These are phyloP conservation scores for Tridacna gigas DNA, from an alignment of 2,888 invertebrate species.

Conservation along the genomic window DNA sequence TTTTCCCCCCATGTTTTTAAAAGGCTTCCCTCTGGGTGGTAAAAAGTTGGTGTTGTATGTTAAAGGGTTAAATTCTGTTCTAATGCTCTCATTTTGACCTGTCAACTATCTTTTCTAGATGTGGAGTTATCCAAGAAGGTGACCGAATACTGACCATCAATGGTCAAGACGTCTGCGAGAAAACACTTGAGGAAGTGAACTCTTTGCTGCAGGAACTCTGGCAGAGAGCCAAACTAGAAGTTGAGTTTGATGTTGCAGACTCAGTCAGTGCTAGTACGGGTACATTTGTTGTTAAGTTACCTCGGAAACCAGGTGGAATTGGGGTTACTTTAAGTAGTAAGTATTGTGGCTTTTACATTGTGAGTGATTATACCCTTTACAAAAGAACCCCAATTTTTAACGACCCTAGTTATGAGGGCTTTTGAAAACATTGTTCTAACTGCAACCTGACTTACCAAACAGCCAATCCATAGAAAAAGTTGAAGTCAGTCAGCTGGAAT, in stretches of 20 bases:
- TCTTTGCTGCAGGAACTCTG: slow-evolving; percentile 84
- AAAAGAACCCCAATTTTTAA: no score
- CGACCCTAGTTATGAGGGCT: no score
- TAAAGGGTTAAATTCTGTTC: no score
- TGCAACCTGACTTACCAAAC: no score
- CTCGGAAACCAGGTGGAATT: slow-evolving; percentile 89
- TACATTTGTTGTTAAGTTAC: slow-evolving; percentile 94
- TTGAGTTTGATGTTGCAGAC: slow-evolving; percentile 96
- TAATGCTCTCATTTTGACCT: no score
- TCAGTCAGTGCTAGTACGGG: slow-evolving; percentile 96
- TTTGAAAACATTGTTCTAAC: no score
- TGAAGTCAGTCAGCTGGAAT: no score
- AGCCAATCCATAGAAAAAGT: no score
- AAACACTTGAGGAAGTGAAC: slow-evolving; percentile 84
- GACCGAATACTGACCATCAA: slow-evolving; percentile 95
- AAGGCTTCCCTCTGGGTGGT: no score
- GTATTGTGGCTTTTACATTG: slow-evolving; percentile 36
- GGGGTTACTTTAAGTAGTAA: slow-evolving; percentile 95
- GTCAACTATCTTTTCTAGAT: slow-evolving; percentile 65
- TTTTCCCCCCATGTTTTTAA: background rate
- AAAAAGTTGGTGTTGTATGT: no score
- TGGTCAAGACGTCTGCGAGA: slow-evolving; percentile 88
- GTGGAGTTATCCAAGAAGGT: slow-evolving; percentile 87
- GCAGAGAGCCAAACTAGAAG: slow-evolving; percentile 90
- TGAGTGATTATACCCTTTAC: background rate